Base-by-base conservation (phyloP, 2,113 vertebrate species). In the Sisor rabdophorus region DNA sequence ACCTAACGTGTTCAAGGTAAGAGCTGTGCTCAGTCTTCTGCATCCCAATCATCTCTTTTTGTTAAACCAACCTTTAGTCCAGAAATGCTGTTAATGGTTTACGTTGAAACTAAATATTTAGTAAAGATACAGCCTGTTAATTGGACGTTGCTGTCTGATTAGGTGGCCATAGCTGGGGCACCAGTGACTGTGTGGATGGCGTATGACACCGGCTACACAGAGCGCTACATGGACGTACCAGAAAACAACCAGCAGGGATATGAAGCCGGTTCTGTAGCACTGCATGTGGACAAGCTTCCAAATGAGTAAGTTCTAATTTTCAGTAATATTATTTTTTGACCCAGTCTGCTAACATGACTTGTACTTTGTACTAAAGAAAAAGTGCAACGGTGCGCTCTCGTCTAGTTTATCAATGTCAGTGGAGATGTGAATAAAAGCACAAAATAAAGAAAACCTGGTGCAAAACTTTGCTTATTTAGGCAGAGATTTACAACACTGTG, bases 101-200 rank as follows among this genome's bases (percentile, higher is more conserved):
- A 44, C 40, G 40, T 44, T 44, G 8, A 44, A 44, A 44, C 40
- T 44, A 44, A 44, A 44, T 4, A 44, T 44, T 44, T 44, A 9
- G 8, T 44, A 9, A 36, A 36, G 32, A 4, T n/a, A n/a, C n/a
- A n/a, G n/a, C n/a, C n/a, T n/a, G 17, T n/a, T 67, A 17, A 50
- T 19, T 7, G 2, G 40, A 26, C 17, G 64, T 19, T 44, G 7
- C 67, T 30, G 9, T 32, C 19, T 15, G 2, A 60, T 73, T 89
- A 99, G 97, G 89, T 99, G 85, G 96, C 97, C 0, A 93, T 99
- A 12, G 97, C 97, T 0, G 97, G 97, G 0, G 97, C 97, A 48
- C 97, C 97, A 0, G 96, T 98, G 84, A 99, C 97, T 0, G 94
- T 99, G 44, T 99, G 97, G 97, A 99, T 98, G 96, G 97, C 97